phyloP scores from a whole-genome alignment of 2,888 invertebrate genomes.

The Cephus nigrinus region DNA sequence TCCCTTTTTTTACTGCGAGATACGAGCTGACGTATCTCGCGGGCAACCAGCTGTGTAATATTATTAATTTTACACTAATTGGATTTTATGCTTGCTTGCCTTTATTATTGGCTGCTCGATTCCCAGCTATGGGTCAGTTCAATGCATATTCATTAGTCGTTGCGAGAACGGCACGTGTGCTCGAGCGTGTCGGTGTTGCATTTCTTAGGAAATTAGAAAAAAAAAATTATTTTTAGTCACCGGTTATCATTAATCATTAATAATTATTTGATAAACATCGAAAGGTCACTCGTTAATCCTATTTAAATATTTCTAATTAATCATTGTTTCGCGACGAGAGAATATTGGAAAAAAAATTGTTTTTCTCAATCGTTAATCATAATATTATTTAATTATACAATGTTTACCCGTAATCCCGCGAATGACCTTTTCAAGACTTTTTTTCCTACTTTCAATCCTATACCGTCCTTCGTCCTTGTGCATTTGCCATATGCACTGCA shows the following conservation, averaged over 20 bases:
- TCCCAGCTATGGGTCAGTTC: background rate
- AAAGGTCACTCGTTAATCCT: background rate
- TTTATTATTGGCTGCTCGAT: slow-evolving; percentile 48
- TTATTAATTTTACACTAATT: slow-evolving; percentile 50
- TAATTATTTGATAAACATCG: background rate
- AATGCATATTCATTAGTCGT: slow-evolving; percentile 56
- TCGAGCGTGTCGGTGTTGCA: slow-evolving; percentile 23
- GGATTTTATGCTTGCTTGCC: slow-evolving; percentile 61
- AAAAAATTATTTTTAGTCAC: slow-evolving; percentile 8
- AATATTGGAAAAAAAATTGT: no score
- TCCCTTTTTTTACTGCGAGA: background rate
- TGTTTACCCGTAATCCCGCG: background rate
- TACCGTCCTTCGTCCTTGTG: background rate
- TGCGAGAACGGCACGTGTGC: slow-evolving; percentile 30
- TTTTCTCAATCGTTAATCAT: no score
- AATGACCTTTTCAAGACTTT: background rate
- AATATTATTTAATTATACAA: background rate
- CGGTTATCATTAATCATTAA: slow-evolving; percentile 3
- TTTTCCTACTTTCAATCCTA: background rate
- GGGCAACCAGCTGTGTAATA: background rate
- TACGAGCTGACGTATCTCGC: background rate
- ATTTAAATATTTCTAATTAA: background rate
- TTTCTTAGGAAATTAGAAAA: slow-evolving; percentile 20
- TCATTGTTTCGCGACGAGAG: no score
- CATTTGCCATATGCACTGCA: background rate